phyloP scores from a whole-genome alignment of 2,888 invertebrate species.

The Microplitis deprimator region DNA sequence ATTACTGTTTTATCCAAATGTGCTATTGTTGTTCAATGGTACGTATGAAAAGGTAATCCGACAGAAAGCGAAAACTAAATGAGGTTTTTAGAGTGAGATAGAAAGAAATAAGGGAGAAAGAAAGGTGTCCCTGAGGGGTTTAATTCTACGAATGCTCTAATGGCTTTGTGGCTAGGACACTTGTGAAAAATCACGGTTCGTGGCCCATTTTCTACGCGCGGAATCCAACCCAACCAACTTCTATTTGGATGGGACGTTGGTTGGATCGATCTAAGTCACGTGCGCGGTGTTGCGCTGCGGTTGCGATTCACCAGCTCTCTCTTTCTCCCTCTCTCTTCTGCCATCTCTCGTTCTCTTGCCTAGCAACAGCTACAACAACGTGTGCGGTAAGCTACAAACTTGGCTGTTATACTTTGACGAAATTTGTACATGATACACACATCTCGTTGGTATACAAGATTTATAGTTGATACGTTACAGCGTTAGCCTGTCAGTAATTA shows the following conservation, averaged over 20 bases:
- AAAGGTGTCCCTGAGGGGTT: neutral
- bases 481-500: neutral
- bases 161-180: conserved; percentile 25
- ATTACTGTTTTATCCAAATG: conserved; percentile 13
- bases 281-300: conserved; percentile 57
- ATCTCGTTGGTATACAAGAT: neutral
- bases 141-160: conserved; percentile 23
- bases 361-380: conserved; percentile 55
- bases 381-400: conserved; percentile 2
- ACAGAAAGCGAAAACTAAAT: conserved; percentile 16
- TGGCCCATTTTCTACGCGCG: conserved; percentile 36
- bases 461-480: neutral
- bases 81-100: neutral
- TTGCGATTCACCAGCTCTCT: conserved; percentile 55
- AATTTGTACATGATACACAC: no score
- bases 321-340: conserved; percentile 25
- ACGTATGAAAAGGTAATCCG: conserved; percentile 19
- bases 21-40: conserved; percentile 17
- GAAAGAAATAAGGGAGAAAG: neutral
- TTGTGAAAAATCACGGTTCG: conserved; percentile 34
- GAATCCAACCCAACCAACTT: conserved; percentile 38
- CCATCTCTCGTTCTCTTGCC: conserved; percentile 36
- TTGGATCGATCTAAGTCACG: conserved; percentile 62
- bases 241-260: conserved; percentile 36
- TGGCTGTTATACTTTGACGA: neutral